Evolutionary conservation across 2,113 vertebrate species (phyloP), one percentile per base, ranked within the genome.

Genomic region (Anas platyrhynchos): DNA sequence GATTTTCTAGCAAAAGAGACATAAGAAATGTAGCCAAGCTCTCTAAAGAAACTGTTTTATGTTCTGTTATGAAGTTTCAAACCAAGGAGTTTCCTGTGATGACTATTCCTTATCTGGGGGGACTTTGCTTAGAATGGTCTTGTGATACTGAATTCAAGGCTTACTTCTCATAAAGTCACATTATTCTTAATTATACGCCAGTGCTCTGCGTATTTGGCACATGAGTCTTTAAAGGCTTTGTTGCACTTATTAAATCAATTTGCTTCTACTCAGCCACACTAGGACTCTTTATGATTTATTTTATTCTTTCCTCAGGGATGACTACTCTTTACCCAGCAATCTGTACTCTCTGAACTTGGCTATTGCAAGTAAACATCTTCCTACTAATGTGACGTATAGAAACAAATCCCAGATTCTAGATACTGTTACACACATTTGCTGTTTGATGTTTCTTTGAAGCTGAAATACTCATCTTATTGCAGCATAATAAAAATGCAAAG

Each of bases 1-100:
- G 20, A 65, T 69, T 84, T 93, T 58, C 44, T 73, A 79, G 27
- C 11, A 85, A 56, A 85, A 61, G 15, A 1, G 1, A 11, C 34
- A 82, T 65, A 41, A 54, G 71, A 94, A 94, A 89, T 27, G 6
- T 9, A 83, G 29, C 16, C 0, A 5, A 2, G 32, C 14, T 31
- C 66, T 76, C 54, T 68, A 85, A 86, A 78, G 20, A 86, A 71
- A 82, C 11, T 2, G 1, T 16, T 72, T 32, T 1, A 3, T 55
- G 27, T 71, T 88, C 55, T 92, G n/a, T 34, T 66, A 73, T 10
- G 56, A 89, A 58, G 48, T 82, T 92, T 75, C 38, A 58, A 82
- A 76, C 43, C 15, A 68, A 68, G 54, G 48, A 78, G 15, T 46
- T 76, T 81, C n/a, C 77, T 84, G 6, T 31, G 48, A 83, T 1